phyloP scores from a whole-genome alignment of 2,113 vertebrate genomes.

The Nerophis lumbriciformis region DNA sequence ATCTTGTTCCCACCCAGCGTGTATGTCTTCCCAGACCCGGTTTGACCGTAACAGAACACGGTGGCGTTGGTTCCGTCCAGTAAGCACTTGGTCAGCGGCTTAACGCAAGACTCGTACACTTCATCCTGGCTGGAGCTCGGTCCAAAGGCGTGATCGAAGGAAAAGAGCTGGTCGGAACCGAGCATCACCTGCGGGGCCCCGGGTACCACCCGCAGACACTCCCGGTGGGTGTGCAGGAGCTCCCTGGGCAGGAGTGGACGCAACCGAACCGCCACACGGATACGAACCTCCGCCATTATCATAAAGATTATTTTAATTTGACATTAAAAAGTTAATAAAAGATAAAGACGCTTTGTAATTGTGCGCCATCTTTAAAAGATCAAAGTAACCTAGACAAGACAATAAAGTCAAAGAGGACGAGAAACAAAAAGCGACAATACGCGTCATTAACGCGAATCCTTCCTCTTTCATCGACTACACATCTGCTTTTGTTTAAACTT shows the following conservation, averaged over 20 bases:
- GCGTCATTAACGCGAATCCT: neutral
- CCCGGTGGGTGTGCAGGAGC: slow-evolving; percentile 78
- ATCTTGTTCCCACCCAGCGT: slow-evolving; percentile 77
- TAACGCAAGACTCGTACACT: slow-evolving; percentile 80
- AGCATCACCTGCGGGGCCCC: slow-evolving; percentile 77
- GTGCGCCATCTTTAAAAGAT: neutral
- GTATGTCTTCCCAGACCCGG: slow-evolving; percentile 90
- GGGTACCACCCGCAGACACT: slow-evolving; percentile 78
- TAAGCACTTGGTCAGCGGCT: slow-evolving; percentile 77
- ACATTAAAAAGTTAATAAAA: neutral
- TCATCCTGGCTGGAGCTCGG: slow-evolving; percentile 79
- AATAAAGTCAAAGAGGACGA: neutral
- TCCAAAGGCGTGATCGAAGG: slow-evolving; percentile 87
- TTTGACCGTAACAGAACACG: slow-evolving; percentile 90
- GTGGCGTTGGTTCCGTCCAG: slow-evolving; percentile 85
- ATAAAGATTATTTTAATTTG: neutral
- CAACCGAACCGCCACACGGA: slow-evolving; percentile 86
- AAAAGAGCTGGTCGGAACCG: slow-evolving; percentile 78
- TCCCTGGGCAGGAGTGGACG: slow-evolving; percentile 85
- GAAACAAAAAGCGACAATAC: neutral
- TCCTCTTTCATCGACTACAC: neutral
- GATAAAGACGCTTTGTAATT: neutral
- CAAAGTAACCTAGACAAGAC: neutral
- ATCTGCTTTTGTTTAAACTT: neutral
- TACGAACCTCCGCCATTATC: slow-evolving; percentile 78